These are phyloP conservation scores for Drosophila kanapiae DNA, from an alignment of 1,140 invertebrate genomes.

Conservation along the genomic window DNA sequence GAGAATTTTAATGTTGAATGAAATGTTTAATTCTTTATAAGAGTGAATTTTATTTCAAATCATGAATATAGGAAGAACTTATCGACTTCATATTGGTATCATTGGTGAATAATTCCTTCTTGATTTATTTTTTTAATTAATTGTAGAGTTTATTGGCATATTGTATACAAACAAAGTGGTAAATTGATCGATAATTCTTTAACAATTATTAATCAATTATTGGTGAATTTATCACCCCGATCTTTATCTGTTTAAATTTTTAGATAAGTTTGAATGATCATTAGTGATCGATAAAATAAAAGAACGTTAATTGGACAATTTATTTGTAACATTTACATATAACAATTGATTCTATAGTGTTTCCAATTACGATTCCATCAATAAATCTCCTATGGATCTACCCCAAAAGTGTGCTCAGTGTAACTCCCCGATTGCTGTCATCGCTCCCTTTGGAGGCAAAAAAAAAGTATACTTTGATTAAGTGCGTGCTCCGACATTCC, in stretches of 20 bases:
- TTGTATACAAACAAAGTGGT: neutral
- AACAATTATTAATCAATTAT: neutral
- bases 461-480: constrained; percentile 67
- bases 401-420: neutral
- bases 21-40: too few species aligned
- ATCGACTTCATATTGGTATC: too few species aligned
- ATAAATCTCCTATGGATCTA: neutral
- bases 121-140: neutral
- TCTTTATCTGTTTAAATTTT: too few species aligned
- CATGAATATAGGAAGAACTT: too few species aligned
- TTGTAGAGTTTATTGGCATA: neutral
- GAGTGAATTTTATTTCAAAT: too few species aligned
- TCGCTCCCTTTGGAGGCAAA: constrained; percentile 8
- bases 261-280: too few species aligned
- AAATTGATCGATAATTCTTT: too few species aligned
- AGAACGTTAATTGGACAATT: neutral
- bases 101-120: neutral
- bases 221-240: neutral
- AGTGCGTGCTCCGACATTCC: constrained; percentile 54
- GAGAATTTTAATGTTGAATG: too few species aligned
- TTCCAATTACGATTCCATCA: neutral
- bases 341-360: neutral
- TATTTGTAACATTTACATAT: too few species aligned
- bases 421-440: neutral
- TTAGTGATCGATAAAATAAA: neutral